Conservation (phyloP, 2,888 invertebrate species). For the Sminthurinus aureus region DNA sequence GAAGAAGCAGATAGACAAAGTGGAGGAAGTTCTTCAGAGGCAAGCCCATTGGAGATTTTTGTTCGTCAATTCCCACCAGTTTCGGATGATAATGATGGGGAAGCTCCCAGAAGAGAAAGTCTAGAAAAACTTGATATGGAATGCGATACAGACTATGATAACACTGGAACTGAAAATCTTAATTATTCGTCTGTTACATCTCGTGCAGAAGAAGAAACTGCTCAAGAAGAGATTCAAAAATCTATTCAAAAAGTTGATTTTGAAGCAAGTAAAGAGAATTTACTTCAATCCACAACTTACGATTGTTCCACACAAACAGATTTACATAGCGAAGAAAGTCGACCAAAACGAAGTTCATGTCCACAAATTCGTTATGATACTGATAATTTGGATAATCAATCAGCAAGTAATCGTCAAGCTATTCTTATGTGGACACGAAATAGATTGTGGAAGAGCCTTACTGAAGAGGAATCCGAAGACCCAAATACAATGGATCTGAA, state of each 20-base stretch:
- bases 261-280: slow-evolving; percentile 9
- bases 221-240: slow-evolving; percentile 14
- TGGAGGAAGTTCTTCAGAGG: slow-evolving; percentile 58
- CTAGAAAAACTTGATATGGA: slow-evolving; percentile 48
- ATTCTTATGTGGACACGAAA: slow-evolving; percentile 59
- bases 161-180: slow-evolving; percentile 18
- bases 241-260: slow-evolving; percentile 11
- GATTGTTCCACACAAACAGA: slow-evolving; percentile 57
- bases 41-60: slow-evolving; percentile 59
- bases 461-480: slow-evolving; percentile 57
- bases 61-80: slow-evolving; percentile 59
- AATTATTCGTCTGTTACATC: slow-evolving; percentile 32
- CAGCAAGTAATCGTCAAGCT: slow-evolving; percentile 52
- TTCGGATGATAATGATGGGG: slow-evolving; percentile 59
- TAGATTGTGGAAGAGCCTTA: slow-evolving; percentile 59
- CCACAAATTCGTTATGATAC: slow-evolving; percentile 32
- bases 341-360: slow-evolving; percentile 26
- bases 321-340: slow-evolving; percentile 25
- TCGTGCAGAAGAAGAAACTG: not conserved
- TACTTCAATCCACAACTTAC: slow-evolving; percentile 37
- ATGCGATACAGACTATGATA: slow-evolving; percentile 11
- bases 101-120: slow-evolving; percentile 56
- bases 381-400: not conserved
- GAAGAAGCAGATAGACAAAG: slow-evolving; percentile 56
- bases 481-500: slow-evolving; percentile 51